Percentiles rank a stretch among this genome's conserved stretches.
Conservation (phyloP, 2,888 invertebrate species). For the Campoplex nolae region DNA sequence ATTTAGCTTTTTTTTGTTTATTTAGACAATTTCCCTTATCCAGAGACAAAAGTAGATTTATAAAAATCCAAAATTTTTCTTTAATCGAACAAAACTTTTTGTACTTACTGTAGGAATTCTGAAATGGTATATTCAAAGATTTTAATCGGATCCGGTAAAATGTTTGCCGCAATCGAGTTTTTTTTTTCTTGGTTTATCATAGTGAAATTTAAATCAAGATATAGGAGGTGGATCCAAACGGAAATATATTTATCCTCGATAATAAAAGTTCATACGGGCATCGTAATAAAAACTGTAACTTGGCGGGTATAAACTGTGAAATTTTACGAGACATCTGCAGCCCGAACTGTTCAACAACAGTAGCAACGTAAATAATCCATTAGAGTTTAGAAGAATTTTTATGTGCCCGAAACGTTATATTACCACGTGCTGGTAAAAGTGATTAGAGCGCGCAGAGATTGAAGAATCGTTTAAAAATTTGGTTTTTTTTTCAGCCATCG, state of each 20-base stretch:
- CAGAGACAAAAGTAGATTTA: not conserved
- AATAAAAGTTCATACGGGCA: conserved; percentile 21
- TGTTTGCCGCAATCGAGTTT: not conserved
- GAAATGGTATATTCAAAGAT: not conserved
- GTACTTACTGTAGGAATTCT: not conserved
- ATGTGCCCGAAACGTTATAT: not conserved
- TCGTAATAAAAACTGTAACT: not conserved
- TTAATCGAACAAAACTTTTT: not conserved
- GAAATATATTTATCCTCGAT: not conserved
- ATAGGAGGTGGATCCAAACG: conserved; percentile 41
- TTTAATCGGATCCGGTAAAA: not conserved
- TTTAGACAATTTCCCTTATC: not conserved
- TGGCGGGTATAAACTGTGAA: not conserved
- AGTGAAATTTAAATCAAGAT: conserved; percentile 35
- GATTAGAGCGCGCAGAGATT: not conserved
- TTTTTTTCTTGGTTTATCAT: not conserved
- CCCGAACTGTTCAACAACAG: not conserved
- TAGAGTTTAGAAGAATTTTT: not conserved
- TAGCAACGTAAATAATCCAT: not conserved
- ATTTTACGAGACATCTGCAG: conserved; percentile 10
- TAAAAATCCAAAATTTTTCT: not conserved
- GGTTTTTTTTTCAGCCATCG: not conserved
- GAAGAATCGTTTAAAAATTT: conserved; percentile 4
- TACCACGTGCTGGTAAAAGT: not conserved
- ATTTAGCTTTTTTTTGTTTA: not conserved